These are phyloP conservation scores for Neodiprion virginianus DNA, from an alignment of 1,140 invertebrate genomes.

Conservation along the genomic window DNA sequence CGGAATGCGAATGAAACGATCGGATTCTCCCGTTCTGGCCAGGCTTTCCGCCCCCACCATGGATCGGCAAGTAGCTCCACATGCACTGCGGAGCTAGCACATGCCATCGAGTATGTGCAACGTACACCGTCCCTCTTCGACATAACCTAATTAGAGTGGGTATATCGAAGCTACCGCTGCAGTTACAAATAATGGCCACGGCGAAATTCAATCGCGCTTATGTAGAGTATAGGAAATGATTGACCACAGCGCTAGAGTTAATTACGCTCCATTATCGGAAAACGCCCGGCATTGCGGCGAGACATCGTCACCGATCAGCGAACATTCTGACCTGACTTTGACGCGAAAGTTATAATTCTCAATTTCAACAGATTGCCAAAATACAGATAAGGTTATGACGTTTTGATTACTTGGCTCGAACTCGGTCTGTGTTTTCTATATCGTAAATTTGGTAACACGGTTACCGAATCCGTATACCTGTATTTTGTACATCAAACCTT, in stretches of 20 bases:
- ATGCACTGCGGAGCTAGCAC: too few species aligned
- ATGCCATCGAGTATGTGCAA: too few species aligned
- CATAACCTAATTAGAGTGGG: too few species aligned
- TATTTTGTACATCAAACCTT: too few species aligned
- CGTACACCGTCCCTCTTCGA: too few species aligned
- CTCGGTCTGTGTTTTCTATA: neutral
- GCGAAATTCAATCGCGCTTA: neutral
- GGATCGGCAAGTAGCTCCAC: neutral
- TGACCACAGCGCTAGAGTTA: neutral
- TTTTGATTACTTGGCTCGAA: neutral
- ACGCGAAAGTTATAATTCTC: too few species aligned
- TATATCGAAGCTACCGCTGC: neutral
- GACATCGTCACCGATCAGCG: neutral
- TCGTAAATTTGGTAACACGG: neutral
- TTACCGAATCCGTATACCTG: neutral
- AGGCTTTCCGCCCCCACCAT: neutral
- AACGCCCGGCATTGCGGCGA: neutral
- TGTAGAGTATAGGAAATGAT: conserved; percentile 3
- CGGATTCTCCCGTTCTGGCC: neutral
- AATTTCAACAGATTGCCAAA: neutral
- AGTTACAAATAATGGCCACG: conserved; percentile 2
- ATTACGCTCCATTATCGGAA: neutral
- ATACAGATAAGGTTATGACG: neutral
- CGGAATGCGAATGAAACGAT: neutral
- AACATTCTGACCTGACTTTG: neutral